Evolutionary conservation across 1,140 invertebrate species (phyloP), one percentile per base, ranked within the genome.

Genomic region (Linepithema humile): DNA sequence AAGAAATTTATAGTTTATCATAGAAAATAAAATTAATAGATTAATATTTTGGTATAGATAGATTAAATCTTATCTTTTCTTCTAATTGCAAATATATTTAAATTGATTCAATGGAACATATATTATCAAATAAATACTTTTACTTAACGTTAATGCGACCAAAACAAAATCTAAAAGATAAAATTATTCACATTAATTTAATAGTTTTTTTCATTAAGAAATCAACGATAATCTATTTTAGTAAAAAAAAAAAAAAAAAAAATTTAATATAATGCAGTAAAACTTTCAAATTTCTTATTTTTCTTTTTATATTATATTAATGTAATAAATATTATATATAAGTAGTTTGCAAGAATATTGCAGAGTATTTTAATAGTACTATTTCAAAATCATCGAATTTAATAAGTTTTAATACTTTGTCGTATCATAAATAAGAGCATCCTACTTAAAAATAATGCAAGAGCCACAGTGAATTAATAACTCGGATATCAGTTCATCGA

Each of bases 381-480:
- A n/a, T n/a, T n/a, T n/a, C n/a, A n/a, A n/a, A 40, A 55, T 38
- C 6, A 2, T 70, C 3, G 23, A 53, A 12, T 57, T 57, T 32
- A 20, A 73, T 20, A 32, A 40, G 60, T 29, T 29, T 35, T 59
- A 57, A 59, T 29, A 10, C 53, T 60, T 40, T 48, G 9, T 12
- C 10, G 40, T 45, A 40, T 38, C 20, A 72, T 73, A 45, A 40
- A 60, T 60, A 74, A 12, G 9, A 74, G 15, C 5, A 35, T 59
- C 29, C 2, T 6, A 35, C 32, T 75, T 48, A 20, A 75, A n/a
- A 3, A 20, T 62, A 62, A 62, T 12, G 12, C 7, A 62, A n/a
- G 1, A 15, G 40, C 26, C 12, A 23, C 23, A 45, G 57, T 75
- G 29, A 75, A 75, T 75, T 75, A 75, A 75, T 62, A 23, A 62